Conservation (phyloP, 2,888 invertebrate species). For the Zhuqinia jingwanae region DNA sequence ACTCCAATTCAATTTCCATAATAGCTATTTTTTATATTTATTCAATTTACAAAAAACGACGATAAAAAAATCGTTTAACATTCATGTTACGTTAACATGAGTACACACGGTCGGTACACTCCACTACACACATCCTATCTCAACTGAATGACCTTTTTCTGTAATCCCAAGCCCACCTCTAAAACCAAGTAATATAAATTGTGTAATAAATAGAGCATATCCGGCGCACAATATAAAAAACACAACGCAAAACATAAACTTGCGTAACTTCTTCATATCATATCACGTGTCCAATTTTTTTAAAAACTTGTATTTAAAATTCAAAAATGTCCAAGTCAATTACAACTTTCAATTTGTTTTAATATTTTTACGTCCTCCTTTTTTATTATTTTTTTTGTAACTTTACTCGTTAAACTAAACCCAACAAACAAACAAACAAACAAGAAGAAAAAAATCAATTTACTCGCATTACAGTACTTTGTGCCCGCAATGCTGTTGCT, state of each 20-base stretch:
- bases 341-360: conserved; percentile 60
- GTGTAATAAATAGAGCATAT: conserved; percentile 60
- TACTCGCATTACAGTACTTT: conserved; percentile 28
- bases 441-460: conserved; percentile 47
- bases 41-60: conserved; percentile 50
- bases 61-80: conserved; percentile 54
- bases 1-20: background rate
- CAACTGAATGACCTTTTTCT: too few species aligned
- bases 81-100: conserved; percentile 46
- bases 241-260: background rate
- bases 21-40: conserved; percentile 43
- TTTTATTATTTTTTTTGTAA: too few species aligned
- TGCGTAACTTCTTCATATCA: background rate
- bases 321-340: conserved; percentile 60
- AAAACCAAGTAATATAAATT: too few species aligned
- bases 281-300: too few species aligned
- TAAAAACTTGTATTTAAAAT: conserved; percentile 42
- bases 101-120: too few species aligned
- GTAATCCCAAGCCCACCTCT: too few species aligned
- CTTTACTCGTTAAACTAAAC: conserved; percentile 5
- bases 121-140: too few species aligned
- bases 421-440: background rate
- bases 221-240: conserved; percentile 9
- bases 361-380: conserved; percentile 3
- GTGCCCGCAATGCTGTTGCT: background rate